Base-by-base conservation (phyloP, 2,113 vertebrate genomes). In the Hyaena hyaena region DNA sequence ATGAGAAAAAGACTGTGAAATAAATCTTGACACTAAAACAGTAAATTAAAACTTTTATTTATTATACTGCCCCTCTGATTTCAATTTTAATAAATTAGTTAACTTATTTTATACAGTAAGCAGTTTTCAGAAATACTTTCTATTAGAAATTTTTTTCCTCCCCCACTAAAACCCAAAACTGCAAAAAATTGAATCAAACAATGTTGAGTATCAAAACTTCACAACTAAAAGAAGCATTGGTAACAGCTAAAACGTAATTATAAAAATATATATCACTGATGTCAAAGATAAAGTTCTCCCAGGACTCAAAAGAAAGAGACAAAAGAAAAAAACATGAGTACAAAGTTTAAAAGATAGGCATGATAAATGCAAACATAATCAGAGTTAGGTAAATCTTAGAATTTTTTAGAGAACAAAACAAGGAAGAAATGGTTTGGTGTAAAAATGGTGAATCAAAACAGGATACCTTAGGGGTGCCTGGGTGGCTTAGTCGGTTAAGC, bases 131-230 rank as follows among this genome's bases (percentile, higher is more conserved):
- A 71, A 69, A 69, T 69, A n/a, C 5, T 1, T 66, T 48, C 45
- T 86, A 68, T n/a, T 85, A 85, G 63, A 10, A 86, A 9, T 19
- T 79, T 73, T 84, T 82, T 16, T 63, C 23, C 26, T 63, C 23
- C 21, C 12, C 31, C 31, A 61, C 83, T 77, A 48, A 74, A 43
- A 45, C 61, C 45, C 16, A 88, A 61, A 86, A 77, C 0, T 11
- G 16, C 0, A 89, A 86, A 88, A 92, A 90, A 94, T 31, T 50
- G 39, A 0, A 19, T 89, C 0, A 7, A 65, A 21, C 1, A 0
- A 1, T 94, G 90, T 95, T 94, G 82, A 90, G 90, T 90, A 94
- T 23, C 10, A 53, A 74, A 86, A 66, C 69, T 55, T 86, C 45
- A 66, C 71, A 58, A 55, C 58, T 65, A 10, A 35, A 74, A 6